Evolutionary conservation across 64 coral and sea anemone genomes (phyloP).

Genomic region (Anthopleura sola): DNA sequence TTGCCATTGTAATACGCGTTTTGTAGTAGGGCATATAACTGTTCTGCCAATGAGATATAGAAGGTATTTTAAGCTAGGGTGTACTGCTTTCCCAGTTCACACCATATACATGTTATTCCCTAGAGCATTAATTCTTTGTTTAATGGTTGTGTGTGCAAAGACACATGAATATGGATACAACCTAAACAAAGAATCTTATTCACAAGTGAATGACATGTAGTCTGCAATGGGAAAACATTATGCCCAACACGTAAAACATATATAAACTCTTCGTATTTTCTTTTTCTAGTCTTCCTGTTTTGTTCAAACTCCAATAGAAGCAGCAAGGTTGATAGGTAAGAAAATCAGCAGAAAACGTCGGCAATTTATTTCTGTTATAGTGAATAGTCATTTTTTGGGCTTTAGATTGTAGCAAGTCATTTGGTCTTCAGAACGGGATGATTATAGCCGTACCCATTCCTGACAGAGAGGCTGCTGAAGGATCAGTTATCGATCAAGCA

Average conservation of each 20-base stretch:
- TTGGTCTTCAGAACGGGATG: constrained; percentile 81
- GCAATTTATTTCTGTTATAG: not conserved
- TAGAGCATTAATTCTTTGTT: too few relatives aligned
- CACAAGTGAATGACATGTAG: too few relatives aligned
- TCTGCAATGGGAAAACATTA: too few relatives aligned
- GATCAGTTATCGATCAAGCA: constrained; percentile 68
- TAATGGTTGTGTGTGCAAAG: too few relatives aligned
- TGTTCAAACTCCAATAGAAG: constrained; percentile 65
- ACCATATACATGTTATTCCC: not conserved
- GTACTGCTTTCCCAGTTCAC: not conserved
- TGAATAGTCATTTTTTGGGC: not conserved
- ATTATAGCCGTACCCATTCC: constrained; percentile 86
- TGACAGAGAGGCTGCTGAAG: constrained; percentile 40
- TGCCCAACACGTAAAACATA: too few relatives aligned
- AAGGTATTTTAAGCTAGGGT: too few relatives aligned
- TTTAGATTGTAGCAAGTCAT: constrained; percentile 70
- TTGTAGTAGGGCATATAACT: too few relatives aligned
- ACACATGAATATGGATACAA: too few relatives aligned
- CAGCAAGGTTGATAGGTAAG: constrained; percentile 85
- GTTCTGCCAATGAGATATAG: too few relatives aligned
- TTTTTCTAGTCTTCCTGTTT: constrained; percentile 62
- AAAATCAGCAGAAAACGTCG: not conserved
- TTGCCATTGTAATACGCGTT: too few relatives aligned
- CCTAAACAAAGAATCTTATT: too few relatives aligned
- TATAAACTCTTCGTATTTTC: not conserved